Base-by-base conservation (phyloP, 2,113 vertebrate genomes). In the Nothoprocta perdicaria region DNA sequence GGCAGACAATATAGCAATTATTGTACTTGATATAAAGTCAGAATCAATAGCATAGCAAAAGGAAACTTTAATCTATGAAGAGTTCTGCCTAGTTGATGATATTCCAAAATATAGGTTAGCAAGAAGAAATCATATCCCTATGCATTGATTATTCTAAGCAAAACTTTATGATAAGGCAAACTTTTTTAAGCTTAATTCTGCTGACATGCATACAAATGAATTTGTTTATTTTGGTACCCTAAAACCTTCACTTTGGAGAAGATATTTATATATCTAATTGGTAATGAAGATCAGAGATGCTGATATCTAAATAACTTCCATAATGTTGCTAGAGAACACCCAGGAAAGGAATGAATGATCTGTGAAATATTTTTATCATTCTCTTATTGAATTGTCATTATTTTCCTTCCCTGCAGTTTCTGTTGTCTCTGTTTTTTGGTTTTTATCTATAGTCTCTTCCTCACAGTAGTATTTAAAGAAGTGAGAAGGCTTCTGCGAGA, bases 281-380 rank as follows among this genome's bases (percentile, higher is more conserved):
- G 48, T 61, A 43, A 40, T 40, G 38, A 80, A 68, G 80, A 43
- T 52, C 2, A 3, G 53, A 58, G 31, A 27, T 73, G 11, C 6
- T 50, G 14, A 4, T 68, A 31, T 5, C 35, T 58, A 62, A 77
- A n/a, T 50, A 72, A 67, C 4, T 46, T 19, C 7, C 58, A 45
- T 63, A 50, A 29, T 17, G 8, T 81, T 88, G 46, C 22, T 58
- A 38, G 17, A 13, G 26, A 33, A 18, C 8, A 66, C 9, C 14
- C 46, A 67, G 15, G 65, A 45, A 29, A 57, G 3, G 38, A 91
- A 11, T 35, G 14, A 65, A 81, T 9, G 10, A 31, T 66, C 17
- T 80, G 2, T 33, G 35, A 33, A 61, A 21, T 12, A 6, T 23
- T n/a, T 3, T 0, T 57, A 3, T 57, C 2, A 0, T 38, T 75